Evolutionary conservation across 2,113 vertebrate species (phyloP), one percentile per base, ranked within the genome.

Genomic region (Psittacula cyanocephala): DNA sequence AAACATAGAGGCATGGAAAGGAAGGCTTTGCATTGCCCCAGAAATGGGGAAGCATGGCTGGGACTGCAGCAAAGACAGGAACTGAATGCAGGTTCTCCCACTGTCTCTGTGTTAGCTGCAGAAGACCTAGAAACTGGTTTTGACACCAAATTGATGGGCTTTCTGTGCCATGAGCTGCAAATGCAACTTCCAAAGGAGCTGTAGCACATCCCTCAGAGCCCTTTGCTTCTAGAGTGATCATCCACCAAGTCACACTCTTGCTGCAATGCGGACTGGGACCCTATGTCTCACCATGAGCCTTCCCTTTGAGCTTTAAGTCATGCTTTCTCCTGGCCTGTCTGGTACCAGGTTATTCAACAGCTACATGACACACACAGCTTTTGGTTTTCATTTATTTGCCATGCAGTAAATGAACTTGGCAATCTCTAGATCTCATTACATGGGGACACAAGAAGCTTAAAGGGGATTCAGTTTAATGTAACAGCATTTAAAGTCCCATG

Each of bases 211-310:
- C 13, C 31, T 35, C 41, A 20, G 27, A 70, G 31, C 19, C 33
- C 47, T 69, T 35, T 63, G n/a, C 23, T 50, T 27, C 28, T 68
- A 13, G 47, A 39, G 13, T 0, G 1, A 79, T 49, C 2, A 2
- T 11, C 52, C 37, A 24, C 16, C 28, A 11, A 37, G 17, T 22
- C 46, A 16, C 4, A 0, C 5, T 9, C 9, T 3, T 8, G 7
- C 53, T 57, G 41, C 63, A 37, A 47, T 9, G 52, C 28, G n/a
- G 12, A 53, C 46, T 25, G 49, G 15, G 25, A 62, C 23, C 4
- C 39, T 19, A 37, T 53, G 67, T 6, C 43, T 33, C 53, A 41
- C 53, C 53, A 43, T 3, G 3, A 49, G 15, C 39, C 31, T 64
- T 33, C 29, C 27, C 44, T 70, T 28, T 28, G 28, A 13, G 37